phyloP scores from a whole-genome alignment of 2,797 vertebrate genomes.

The Melanotaenia maccullochi region DNA sequence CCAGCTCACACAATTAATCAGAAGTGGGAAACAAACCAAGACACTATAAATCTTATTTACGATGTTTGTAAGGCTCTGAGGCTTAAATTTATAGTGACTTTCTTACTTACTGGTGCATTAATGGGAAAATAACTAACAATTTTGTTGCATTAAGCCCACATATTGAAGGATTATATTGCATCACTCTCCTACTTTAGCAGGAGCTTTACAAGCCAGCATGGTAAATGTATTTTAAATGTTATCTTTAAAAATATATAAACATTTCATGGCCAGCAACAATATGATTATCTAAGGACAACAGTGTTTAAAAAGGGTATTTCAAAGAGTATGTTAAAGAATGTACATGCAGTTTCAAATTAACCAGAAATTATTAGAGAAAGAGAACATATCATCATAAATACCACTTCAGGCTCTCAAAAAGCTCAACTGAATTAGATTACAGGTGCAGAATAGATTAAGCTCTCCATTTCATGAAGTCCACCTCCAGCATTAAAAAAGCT shows the following conservation, averaged over 20 bases:
- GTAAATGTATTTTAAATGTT: background rate
- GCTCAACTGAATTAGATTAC: background rate
- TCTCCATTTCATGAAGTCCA: constrained; percentile 3
- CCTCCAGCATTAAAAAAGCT: constrained; percentile 11
- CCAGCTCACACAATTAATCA: background rate
- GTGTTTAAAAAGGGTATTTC: background rate
- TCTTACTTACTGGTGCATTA: background rate
- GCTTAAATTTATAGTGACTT: background rate
- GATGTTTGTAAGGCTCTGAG: background rate
- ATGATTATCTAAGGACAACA: background rate
- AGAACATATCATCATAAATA: background rate
- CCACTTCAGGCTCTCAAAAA: background rate
- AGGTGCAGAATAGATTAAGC: constrained; percentile 10
- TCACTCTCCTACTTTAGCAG: constrained; percentile 3
- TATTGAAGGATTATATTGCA: constrained; percentile 3
- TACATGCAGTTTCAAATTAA: background rate
- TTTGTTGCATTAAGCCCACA: background rate
- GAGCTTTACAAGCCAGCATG: background rate
- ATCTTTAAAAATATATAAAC: background rate
- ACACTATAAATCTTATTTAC: background rate
- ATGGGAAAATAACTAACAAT: background rate
- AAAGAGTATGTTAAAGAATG: background rate
- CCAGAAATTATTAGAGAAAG: background rate
- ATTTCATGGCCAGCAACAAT: too few species aligned
- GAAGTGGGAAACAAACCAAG: background rate